Base-by-base conservation (phyloP, 92 coral and sea anemone species). In the Phymanthus crucifer region DNA sequence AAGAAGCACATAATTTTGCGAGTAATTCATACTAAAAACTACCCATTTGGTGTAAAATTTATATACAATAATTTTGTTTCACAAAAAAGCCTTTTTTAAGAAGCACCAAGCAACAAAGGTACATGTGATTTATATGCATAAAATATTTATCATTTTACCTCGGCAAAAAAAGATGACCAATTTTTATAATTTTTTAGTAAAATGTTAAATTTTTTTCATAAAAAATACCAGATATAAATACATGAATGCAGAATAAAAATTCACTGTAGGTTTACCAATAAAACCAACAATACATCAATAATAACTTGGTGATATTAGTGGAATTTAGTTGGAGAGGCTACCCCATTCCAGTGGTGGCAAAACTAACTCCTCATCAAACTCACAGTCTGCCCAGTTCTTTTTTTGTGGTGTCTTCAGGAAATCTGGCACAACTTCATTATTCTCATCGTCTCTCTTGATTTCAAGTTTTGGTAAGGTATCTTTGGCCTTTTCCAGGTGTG, bases 361-460 rank as follows among this genome's bases (percentile, higher is more conserved):
- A 12, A 61, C 65, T 38, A 87, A 32, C 19, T 85, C 79, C 37
- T 90, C 94, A 79, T 90, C 88, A 76, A 90, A 61, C 40, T 93
- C 97, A 45, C 71, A 74, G 32, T 93, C 97, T 17, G 92, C 97
- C 97, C 97, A 93, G 37, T 78, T 34, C 32, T 77, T 17, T 23
- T 72, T 70, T 17, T 87, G 72, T 27, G 91, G 93, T 32, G 86
- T 70, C 67, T 90, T 92, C 11, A 92, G 66, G 73, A 92, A 92
- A 73, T 92, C 97, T 1, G 97, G 97, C 2, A 91, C 90, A 32
- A 86, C 83, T 40, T 84, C 83, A 40, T 70, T 72, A 5, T 80
- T 40, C 34, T 32, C 64, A 13, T 84, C 78, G 12, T 26, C 21
- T 56, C 52, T 40, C 50, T 26, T 83, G 46, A 75, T 50, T 18